Base-by-base conservation (phyloP, 2,888 invertebrate species). In the Mesoligia furuncula region DNA sequence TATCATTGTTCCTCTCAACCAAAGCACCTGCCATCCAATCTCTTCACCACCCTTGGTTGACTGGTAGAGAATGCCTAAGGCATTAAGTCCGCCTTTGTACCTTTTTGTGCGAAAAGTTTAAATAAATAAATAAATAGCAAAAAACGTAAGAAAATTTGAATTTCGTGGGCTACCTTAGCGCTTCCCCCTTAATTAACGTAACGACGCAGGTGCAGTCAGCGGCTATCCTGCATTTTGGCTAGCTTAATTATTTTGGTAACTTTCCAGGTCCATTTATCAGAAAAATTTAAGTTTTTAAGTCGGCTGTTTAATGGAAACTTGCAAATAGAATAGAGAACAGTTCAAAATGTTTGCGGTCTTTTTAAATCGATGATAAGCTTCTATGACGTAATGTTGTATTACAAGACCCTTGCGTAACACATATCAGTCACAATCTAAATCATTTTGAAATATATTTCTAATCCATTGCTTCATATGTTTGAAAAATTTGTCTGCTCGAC, bases 201-300 rank as follows among this genome's bases (percentile, higher is more conserved):
- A 31, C 65, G 31, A 9, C 48, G 9, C 68, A 62, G 77, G 20
- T 77, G 62, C 31, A 45, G 31, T 24, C 17, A 48, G 24, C 61
- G 39, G 24, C 27, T 13, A 68, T 9, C 17, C 15, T 27, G n/a
- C 15, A 76, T 20, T 51, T 61, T 51, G 15, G 24, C 42, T 67
- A 42, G 51, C 24, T 62, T 62, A 51, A 42, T 77, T 31, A 20
- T 51, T 61, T 48, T 20, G 24, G 24, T 24, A 67, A 59, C 48
- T 45, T 66, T 31, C 17, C 24, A 48, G 13, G 27, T 5, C 17
- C 11, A 57, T 27, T 75, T 65, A n/a, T 9, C 8, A 1, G 9
- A 39, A 48, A 20, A 20, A 15, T 66, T 42, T 66, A 27, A 39
- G 1, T 36, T 39, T 39, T 39, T 24, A 64, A 64, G 24, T 8